A percentile compares a stretch with the other conserved stretches of the same genome.
Conservation (phyloP, 2,113 vertebrate species). For the Crocuta crocuta region DNA sequence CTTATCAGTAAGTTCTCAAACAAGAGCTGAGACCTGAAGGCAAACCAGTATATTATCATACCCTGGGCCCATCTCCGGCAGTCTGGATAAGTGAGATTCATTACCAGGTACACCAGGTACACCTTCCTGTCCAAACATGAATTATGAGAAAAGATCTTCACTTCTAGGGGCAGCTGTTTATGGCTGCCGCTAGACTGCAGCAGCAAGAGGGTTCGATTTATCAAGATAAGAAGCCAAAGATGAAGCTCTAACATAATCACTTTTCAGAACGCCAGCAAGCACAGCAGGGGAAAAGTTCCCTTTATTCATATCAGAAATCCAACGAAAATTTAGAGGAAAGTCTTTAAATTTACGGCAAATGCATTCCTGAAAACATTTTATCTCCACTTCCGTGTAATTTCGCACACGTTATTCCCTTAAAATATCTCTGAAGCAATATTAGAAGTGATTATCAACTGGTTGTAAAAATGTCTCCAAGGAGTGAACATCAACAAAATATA, state of each 20-base stretch:
- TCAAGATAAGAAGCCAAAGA: conserved; percentile 62
- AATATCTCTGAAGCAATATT: conserved; percentile 49
- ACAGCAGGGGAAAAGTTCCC: background rate
- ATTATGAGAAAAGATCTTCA: conserved; percentile 50
- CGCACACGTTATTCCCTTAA: conserved; percentile 9
- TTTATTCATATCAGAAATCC: conserved; percentile 45
- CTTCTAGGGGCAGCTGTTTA: conserved; percentile 36
- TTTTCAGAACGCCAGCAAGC: conserved; percentile 43
- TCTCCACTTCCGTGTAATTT: background rate
- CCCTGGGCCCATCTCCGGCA: background rate
- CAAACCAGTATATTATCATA: background rate
- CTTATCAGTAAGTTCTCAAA: conserved; percentile 38
- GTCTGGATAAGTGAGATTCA: conserved; percentile 53
- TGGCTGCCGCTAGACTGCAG: background rate
- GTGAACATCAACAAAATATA: background rate
- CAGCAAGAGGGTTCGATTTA: conserved; percentile 24
- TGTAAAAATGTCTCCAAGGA: conserved; percentile 18
- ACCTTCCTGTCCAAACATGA: conserved; percentile 55
- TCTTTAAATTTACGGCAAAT: conserved; percentile 47
- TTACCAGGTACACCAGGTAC: background rate
- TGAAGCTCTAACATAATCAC: background rate
- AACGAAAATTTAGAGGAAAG: conserved; percentile 42
- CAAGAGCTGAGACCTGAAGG: conserved; percentile 1
- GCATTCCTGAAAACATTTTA: conserved; percentile 1
- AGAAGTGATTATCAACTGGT: conserved; percentile 14